Percentiles rank a stretch among this genome's conserved stretches.
phyloP scores from a whole-genome alignment of 1,140 invertebrate genomes.

The Myzus persicae region DNA sequence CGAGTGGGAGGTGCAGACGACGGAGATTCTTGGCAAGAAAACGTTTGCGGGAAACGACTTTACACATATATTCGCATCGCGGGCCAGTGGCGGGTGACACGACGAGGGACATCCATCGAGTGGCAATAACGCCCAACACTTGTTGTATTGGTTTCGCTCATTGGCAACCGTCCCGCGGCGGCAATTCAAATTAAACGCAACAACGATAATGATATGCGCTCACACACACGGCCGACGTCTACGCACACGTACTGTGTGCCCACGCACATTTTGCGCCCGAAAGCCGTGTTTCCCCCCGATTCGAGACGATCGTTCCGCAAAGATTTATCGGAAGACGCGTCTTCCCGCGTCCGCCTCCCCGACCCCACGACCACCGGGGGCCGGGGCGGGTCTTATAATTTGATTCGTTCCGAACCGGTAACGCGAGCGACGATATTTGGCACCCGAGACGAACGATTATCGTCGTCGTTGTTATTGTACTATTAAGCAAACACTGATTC shows the following conservation, averaged over 20 bases:
- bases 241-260: neutral
- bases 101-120: neutral
- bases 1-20: too few species aligned
- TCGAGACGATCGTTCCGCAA: constrained; percentile 17
- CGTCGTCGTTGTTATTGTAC: neutral
- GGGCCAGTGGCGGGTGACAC: neutral
- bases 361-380: rapidly evolving
- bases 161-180: constrained; percentile 28
- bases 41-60: neutral
- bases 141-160: constrained; percentile 50
- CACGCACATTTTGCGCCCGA: neutral
- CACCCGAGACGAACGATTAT: neutral
- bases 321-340: constrained; percentile 16
- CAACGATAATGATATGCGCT: constrained; percentile 6
- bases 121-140: constrained; percentile 46
- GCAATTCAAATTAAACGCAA: constrained; percentile 56
- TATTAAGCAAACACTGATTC: neutral
- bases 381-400: neutral
- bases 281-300: neutral
- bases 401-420: constrained; percentile 1
- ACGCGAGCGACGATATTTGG: neutral
- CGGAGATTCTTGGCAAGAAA: constrained; percentile 42
- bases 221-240: neutral
- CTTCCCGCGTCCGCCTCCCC: too few species aligned
- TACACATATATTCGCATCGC: neutral